Conservation (phyloP, 2,888 invertebrate genomes). For the Piscicola geometra region DNA sequence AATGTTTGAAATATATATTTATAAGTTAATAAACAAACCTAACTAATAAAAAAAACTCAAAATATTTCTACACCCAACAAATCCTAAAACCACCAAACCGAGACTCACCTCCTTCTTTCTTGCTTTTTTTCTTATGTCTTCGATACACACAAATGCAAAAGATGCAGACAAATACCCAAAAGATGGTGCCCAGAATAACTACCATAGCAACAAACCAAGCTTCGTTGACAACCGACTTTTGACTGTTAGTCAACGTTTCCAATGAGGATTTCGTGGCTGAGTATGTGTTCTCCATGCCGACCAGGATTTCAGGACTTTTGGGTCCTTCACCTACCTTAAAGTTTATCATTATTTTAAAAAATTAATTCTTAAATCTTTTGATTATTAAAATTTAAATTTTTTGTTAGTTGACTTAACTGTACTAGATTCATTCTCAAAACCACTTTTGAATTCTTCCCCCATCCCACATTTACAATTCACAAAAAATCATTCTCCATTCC, state of each 20-base stretch:
- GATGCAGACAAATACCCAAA: conserved; percentile 43
- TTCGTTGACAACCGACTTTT: conserved; percentile 31
- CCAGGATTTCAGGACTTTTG: conserved; percentile 9
- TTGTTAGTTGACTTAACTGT: no score
- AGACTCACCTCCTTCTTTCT: conserved; percentile 54
- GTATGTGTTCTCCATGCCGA: not conserved
- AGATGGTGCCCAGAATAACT: conserved; percentile 41
- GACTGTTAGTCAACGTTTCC: not conserved
- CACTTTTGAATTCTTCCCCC: no score
- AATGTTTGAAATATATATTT: not conserved
- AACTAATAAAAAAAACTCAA: no score
- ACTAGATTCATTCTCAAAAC: no score
- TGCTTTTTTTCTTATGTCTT: conserved; percentile 51
- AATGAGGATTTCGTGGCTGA: not conserved
- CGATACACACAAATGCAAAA: conserved; percentile 44
- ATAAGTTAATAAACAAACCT: not conserved
- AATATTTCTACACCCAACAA: no score
- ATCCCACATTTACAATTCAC: no score
- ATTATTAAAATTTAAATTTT: no score
- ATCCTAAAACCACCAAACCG: no score
- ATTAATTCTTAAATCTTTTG: no score
- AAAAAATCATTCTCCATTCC: no score
- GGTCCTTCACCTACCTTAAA: conserved; percentile 27
- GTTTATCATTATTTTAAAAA: no score
- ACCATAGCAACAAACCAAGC: conserved; percentile 44